Conservation (phyloP, 2,113 vertebrate species). For the Cebus imitator region DNA sequence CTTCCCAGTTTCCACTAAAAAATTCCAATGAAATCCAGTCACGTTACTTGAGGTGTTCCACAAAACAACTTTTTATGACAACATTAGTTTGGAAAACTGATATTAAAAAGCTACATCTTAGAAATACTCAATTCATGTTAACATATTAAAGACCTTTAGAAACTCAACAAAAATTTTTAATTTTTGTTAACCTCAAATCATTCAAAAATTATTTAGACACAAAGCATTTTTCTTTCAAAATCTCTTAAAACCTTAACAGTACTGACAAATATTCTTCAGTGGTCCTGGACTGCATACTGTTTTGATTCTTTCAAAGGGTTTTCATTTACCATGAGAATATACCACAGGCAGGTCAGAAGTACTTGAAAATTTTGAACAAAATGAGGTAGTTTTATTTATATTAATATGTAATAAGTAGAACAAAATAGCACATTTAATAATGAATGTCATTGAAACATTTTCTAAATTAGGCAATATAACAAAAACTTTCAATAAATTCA, state of each 20-base stretch:
- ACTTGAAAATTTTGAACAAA: constrained; percentile 7
- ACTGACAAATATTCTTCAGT: neutral
- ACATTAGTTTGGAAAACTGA: neutral
- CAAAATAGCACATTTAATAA: neutral
- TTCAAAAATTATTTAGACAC: neutral
- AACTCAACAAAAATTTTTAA: neutral
- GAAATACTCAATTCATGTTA: neutral
- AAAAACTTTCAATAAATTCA: neutral
- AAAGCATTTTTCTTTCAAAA: neutral
- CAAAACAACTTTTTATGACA: neutral
- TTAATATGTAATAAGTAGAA: neutral
- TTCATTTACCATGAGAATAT: neutral
- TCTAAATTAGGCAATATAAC: neutral
- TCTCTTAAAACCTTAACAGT: neutral
- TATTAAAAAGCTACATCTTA: neutral
- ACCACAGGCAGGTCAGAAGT: neutral
- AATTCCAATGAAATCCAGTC: neutral
- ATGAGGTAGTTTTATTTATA: neutral
- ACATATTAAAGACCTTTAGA: neutral
- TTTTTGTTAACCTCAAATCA: neutral
- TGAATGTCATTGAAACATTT: neutral
- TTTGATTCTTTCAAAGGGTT: neutral
- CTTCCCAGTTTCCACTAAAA: neutral
- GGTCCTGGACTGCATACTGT: neutral
- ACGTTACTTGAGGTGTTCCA: neutral